phyloP scores from a whole-genome alignment of 2,888 invertebrate species.

The Scaptomyza polygonia region DNA sequence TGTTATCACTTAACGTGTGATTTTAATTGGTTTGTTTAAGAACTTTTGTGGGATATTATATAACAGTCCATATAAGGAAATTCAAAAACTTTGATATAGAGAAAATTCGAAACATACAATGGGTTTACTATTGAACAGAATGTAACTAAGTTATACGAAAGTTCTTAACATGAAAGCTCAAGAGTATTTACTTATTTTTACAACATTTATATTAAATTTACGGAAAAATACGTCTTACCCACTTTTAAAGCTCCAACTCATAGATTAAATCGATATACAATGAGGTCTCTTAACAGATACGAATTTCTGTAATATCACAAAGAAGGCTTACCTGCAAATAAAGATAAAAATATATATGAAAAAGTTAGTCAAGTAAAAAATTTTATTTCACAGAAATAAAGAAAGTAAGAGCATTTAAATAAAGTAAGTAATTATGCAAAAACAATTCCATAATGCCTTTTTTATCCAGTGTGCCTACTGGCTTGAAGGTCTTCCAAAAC shows the following conservation, averaged over 20 bases:
- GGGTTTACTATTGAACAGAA: no score
- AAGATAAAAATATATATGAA: slow-evolving; percentile 15
- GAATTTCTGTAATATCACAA: background rate
- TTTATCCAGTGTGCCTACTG: slow-evolving; percentile 12
- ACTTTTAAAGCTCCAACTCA: background rate
- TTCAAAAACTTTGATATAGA: no score
- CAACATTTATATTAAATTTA: no score
- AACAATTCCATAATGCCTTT: slow-evolving; percentile 21
- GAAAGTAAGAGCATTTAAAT: slow-evolving; percentile 23
- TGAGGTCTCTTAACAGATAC: background rate
- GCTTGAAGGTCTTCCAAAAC: slow-evolving; percentile 31
- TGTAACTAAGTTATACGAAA: no score
- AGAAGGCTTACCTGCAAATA: slow-evolving; percentile 53
- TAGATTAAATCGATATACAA: background rate
- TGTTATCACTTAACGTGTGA: no score
- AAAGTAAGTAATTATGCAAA: slow-evolving; percentile 43
- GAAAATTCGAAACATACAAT: no score
- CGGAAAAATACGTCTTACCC: slow-evolving; percentile 34
- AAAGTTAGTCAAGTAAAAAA: slow-evolving; percentile 36
- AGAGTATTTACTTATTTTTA: no score
- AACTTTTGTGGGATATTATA: no score
- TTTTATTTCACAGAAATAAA: background rate
- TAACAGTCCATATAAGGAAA: no score
- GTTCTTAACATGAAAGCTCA: no score
- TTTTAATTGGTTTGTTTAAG: no score